Percentiles rank a stretch among this genome's conserved stretches.
Evolutionary conservation across 1,140 invertebrate species (phyloP).

Genomic region (Carposina sasakii): DNA sequence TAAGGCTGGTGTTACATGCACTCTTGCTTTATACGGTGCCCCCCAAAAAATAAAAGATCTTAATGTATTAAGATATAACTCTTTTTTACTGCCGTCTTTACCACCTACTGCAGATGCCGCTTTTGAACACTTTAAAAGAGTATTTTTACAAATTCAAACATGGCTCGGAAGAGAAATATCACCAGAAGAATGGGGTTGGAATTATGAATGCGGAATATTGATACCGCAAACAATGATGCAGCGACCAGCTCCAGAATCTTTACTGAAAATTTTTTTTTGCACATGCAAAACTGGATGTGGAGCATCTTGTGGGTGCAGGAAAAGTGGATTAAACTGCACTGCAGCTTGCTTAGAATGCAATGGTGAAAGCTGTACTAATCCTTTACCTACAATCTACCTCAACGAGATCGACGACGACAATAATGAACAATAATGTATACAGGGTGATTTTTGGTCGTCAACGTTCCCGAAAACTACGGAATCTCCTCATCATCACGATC

Average conservation of each 20-base stretch:
- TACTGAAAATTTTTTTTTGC: slow-evolving; percentile 33
- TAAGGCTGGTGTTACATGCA: too few relatives aligned
- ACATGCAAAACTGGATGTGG: slow-evolving; percentile 31
- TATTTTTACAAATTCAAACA: slow-evolving; percentile 32
- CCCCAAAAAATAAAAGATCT: too few relatives aligned
- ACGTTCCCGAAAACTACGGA: too few relatives aligned
- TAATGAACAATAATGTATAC: too few relatives aligned
- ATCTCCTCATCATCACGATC: too few relatives aligned
- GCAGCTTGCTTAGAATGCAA: slow-evolving; percentile 26
- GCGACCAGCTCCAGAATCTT: slow-evolving; percentile 26
- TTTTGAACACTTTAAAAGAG: slow-evolving; percentile 33
- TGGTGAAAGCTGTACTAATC: slow-evolving; percentile 23
- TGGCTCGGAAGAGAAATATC: slow-evolving; percentile 26
- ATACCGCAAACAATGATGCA: slow-evolving; percentile 22
- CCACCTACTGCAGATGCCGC: slow-evolving; percentile 27
- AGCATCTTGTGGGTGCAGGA: slow-evolving; percentile 24
- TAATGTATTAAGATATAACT: too few relatives aligned
- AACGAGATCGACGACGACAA: too few relatives aligned
- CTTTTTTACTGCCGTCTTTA: too few relatives aligned
- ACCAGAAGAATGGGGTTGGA: slow-evolving; percentile 31
- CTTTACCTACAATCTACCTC: too few relatives aligned
- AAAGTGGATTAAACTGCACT: slow-evolving; percentile 29
- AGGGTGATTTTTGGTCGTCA: too few relatives aligned
- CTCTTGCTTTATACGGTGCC: too few relatives aligned
- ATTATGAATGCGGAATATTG: slow-evolving; percentile 14